phyloP scores from a whole-genome alignment of 2,113 vertebrate species.

The Sisor rabdophorus region DNA sequence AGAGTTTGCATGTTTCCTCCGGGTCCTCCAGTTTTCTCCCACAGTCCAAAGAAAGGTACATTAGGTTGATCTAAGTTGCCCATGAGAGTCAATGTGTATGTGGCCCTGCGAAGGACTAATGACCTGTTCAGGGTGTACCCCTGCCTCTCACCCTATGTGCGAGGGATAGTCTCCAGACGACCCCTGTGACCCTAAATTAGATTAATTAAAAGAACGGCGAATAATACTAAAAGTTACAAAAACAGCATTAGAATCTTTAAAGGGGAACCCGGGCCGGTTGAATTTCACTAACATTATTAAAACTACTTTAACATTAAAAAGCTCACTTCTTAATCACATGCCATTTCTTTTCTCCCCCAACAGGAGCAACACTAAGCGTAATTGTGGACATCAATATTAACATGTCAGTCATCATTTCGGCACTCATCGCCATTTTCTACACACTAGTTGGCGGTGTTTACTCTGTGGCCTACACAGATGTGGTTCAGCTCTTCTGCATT shows the following conservation, averaged over 20 bases:
- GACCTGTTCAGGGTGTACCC: too few relatives aligned
- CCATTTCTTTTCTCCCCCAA: neutral
- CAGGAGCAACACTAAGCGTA: constrained; percentile 95
- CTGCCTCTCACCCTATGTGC: too few relatives aligned
- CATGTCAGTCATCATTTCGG: constrained; percentile 87
- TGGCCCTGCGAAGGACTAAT: too few relatives aligned
- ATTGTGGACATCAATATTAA: constrained; percentile 88
- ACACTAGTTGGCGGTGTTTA: constrained; percentile 92
- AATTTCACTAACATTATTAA: neutral
- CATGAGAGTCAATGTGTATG: too few relatives aligned
- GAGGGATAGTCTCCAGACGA: too few relatives aligned
- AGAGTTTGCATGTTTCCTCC: too few relatives aligned
- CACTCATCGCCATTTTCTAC: constrained; percentile 90
- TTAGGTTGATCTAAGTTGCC: too few relatives aligned
- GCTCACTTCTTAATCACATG: neutral
- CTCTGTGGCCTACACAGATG: constrained; percentile 95
- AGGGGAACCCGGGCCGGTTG: neutral
- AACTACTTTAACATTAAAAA: neutral
- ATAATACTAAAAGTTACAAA: neutral
- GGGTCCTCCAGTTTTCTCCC: too few relatives aligned
- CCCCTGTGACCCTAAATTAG: too few relatives aligned
- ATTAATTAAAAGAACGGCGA: neutral
- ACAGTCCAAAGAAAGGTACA: too few relatives aligned
- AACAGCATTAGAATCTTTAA: neutral
- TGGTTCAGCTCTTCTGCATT: constrained; percentile 97